phyloP scores from a whole-genome alignment of 1,140 invertebrate species.

The Tyrophagus putrescentiae region DNA sequence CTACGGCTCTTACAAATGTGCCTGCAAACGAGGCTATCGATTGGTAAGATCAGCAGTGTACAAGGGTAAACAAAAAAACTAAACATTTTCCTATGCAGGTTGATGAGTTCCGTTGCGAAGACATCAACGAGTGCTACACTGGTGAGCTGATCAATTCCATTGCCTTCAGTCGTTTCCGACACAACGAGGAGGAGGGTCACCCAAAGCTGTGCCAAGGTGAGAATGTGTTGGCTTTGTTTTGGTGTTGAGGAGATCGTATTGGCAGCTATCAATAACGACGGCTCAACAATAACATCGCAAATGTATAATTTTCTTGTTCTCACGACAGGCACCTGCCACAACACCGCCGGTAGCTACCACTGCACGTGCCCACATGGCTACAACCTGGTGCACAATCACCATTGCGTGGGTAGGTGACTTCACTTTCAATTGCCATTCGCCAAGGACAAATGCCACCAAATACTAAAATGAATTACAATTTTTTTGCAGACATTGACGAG shows the following conservation, averaged over 20 bases:
- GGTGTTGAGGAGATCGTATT: no score
- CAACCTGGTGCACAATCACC: slow-evolving; percentile 58
- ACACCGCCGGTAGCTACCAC: slow-evolving; percentile 73
- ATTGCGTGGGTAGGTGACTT: slow-evolving; percentile 12
- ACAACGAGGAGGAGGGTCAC: not conserved
- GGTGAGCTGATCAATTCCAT: slow-evolving; percentile 12
- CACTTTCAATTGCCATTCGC: not conserved
- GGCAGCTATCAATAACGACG: no score
- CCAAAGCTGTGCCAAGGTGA: slow-evolving; percentile 18
- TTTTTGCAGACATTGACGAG: slow-evolving; percentile 62
- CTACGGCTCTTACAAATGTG: slow-evolving; percentile 19
- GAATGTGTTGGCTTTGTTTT: no score
- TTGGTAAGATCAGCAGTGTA: no score
- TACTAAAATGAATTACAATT: not conserved
- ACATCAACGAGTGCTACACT: slow-evolving; percentile 66
- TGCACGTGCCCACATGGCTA: slow-evolving; percentile 76
- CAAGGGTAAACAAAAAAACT: no score
- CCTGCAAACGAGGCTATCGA: slow-evolving; percentile 28
- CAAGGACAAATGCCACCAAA: not conserved
- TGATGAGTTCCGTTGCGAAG: slow-evolving; percentile 51
- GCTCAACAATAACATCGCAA: no score
- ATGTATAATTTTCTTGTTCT: no score
- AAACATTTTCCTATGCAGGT: no score
- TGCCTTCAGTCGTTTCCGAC: slow-evolving; percentile 16
- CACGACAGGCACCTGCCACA: no score